Conservation (phyloP, 2,797 vertebrate genomes). For the Heterohyrax brucei region DNA sequence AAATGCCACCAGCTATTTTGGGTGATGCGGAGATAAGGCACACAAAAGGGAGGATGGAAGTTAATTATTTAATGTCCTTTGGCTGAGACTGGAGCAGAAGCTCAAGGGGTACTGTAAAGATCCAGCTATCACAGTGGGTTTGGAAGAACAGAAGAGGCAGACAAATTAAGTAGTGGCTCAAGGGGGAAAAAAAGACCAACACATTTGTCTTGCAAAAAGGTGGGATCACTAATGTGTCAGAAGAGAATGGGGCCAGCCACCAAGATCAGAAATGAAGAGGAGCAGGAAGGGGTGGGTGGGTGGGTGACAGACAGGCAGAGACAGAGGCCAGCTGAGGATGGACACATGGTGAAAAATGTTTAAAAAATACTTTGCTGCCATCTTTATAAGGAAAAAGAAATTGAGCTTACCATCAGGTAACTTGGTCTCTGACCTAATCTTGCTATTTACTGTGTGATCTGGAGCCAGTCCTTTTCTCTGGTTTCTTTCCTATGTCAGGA, state of each 20-base stretch:
- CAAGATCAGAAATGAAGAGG: neutral
- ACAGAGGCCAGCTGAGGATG: too few species aligned
- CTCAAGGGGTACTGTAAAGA: constrained; percentile 61
- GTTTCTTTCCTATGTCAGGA: constrained; percentile 4
- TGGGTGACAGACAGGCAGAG: too few species aligned
- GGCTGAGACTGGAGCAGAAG: constrained; percentile 37
- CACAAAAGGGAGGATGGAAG: constrained; percentile 55
- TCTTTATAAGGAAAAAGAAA: neutral
- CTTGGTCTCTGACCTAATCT: neutral
- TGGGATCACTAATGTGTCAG: neutral
- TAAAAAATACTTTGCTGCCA: constrained; percentile 12
- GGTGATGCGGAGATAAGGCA: constrained; percentile 70
- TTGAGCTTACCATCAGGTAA: neutral
- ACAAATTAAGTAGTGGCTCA: constrained; percentile 32
- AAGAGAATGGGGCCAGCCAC: neutral
- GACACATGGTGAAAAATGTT: neutral
- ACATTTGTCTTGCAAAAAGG: constrained; percentile 31
- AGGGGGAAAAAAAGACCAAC: neutral
- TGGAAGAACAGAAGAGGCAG: constrained; percentile 48
- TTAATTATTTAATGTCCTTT: constrained; percentile 80
- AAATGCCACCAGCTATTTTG: constrained; percentile 79
- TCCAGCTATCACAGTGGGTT: neutral
- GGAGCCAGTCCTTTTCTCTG: neutral
- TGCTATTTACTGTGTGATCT: neutral
- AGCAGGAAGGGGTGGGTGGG: neutral